These are phyloP conservation scores for Leptinotarsa haldemani DNA, from an alignment of 2,888 invertebrate species.

Conservation along the genomic window DNA sequence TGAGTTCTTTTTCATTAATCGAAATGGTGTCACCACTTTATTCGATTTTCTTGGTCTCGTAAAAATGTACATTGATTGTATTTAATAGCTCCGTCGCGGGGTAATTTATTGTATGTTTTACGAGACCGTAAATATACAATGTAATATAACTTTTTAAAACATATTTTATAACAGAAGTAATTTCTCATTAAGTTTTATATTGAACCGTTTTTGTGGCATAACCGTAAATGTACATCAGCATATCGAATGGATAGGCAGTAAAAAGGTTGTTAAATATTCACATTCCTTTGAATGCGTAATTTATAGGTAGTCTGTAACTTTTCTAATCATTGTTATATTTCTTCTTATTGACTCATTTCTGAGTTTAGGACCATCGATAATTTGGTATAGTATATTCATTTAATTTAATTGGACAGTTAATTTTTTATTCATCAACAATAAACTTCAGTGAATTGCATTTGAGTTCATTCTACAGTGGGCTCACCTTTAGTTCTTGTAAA, in stretches of 20 bases:
- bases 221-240: neutral
- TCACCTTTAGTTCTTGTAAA: no score
- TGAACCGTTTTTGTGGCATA: neutral
- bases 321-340: neutral
- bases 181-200: constrained; percentile 14
- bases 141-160: constrained; percentile 29
- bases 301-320: constrained; percentile 9
- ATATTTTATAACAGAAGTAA: constrained; percentile 10
- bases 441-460: no score
- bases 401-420: neutral
- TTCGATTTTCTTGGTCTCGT: neutral
- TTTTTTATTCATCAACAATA: neutral
- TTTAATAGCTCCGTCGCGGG: constrained; percentile 4
- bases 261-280: constrained; percentile 9
- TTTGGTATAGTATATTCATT: neutral
- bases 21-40: constrained; percentile 16
- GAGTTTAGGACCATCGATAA: neutral
- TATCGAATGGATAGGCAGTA: constrained; percentile 1
- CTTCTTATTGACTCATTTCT: neutral
- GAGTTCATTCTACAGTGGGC: no score
- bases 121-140: constrained; percentile 34
- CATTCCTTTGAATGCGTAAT: constrained; percentile 8
- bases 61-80: constrained; percentile 22
- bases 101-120: constrained; percentile 32
- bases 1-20: neutral